Evolutionary conservation across 2,888 invertebrate species (phyloP), one percentile per base, ranked within the genome.

Genomic region (Spisula solida): DNA sequence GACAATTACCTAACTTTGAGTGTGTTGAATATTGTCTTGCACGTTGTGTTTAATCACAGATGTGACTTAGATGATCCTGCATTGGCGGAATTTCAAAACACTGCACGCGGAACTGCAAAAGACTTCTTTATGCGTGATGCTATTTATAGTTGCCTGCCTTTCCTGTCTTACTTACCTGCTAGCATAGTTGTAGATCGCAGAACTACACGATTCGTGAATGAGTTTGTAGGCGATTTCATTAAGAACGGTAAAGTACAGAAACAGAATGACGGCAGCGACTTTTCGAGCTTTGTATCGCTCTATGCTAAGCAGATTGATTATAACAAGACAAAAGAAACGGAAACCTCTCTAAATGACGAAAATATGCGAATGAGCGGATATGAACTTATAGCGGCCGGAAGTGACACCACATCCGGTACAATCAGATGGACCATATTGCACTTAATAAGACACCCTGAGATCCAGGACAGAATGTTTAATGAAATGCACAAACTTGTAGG

Each of bases 401-500:
- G 78, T 29, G 89, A 87, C 25, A 89, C 89, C 8, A 81, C 81
- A 6, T 55, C 84, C 25, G 56, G 66, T 14, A 78, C 85, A 2
- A 41, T 86, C 0, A 51, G 75, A 29, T 87, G 86, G 87, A 29
- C 25, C 18, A 12, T 84, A 6, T 31, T 89, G 4, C 84, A 89
- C 31, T 47, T 89, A 18, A 41, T 87, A 6, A 41, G 48, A 20
- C 18, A 89, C 56, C 87, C 87, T 6, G 48, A 78, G 4, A 85
- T 89, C 29, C 87, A 89, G 29, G 81, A 86, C 4, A 86, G 31
- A 81, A 78, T 89, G 79, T 82, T 78, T 47, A 29, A 56, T 34
- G 88, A 88, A 41, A 88, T 88, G 14, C 14, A 47, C 12, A 60
- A 29, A 0, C 48, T 82, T 20, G n/a, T 56, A 29, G 82, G 56